Evolutionary conservation across 2,888 invertebrate genomes (phyloP), one percentile per base, ranked within the genome.

Genomic region (Halictus ligatus): DNA sequence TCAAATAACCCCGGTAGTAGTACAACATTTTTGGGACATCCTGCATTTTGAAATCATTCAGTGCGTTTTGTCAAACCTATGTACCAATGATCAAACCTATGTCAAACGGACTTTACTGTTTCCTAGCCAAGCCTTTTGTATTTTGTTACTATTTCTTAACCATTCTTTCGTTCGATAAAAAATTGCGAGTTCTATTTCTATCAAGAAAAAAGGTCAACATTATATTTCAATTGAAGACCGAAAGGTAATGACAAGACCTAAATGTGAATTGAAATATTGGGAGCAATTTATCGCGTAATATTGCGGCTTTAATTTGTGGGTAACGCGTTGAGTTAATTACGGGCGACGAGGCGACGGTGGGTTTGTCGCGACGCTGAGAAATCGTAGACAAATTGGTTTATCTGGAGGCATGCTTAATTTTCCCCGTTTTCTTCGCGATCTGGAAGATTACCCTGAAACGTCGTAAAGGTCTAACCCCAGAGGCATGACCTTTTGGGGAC

Each of bases 381-480:
- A 88, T 87, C 80, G 76, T 86, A 80, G 83, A 89, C 83, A 92
- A 92, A 91, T 91, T 91, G 86, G 85, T 78, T 71, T 84, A 75
- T 78, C 21, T 48, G 48, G 76, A 78, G 80, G 71, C 67, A 50
- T 73, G 25, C 75, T 83, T 77, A 80, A 87, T 81, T 88, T 80
- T 71, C 58, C 81, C 78, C 75, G 83, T 88, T 89, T 83, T 85
- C 81, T 58, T 60, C 80, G 48, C 83, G 81, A 83, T 84, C 78
- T 35, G 54, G 69, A 78, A 86, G 83, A 89, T 89, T 84, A 84
- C 79, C n/a, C 12, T 29, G 84, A 58, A 81, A 84, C 50, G 74
- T 81, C 54, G 67, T 73, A 69, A 81, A 73, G 46, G 35, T 81
- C 77, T 75, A 69, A 78, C 58, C 81, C 74, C 40, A 58, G 69